These are phyloP conservation scores for Enteromius thamalakanensis DNA, from an alignment of 2,797 vertebrate genomes.

Conservation along the genomic window DNA sequence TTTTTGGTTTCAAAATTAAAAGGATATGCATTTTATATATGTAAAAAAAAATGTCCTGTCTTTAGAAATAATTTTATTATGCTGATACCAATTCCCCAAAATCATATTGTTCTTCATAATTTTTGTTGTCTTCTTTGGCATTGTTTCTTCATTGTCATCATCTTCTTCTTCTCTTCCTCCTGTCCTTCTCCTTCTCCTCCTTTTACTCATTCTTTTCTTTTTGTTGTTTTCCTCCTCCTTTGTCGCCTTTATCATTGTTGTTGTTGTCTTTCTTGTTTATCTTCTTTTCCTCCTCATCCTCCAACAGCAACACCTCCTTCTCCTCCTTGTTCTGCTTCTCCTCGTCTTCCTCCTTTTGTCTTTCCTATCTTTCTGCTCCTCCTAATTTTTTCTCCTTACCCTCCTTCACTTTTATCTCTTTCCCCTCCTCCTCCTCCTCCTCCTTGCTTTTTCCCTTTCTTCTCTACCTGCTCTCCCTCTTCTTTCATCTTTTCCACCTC, in stretches of 20 bases:
- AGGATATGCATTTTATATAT: no score
- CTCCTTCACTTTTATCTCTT: background rate
- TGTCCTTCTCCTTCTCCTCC: background rate
- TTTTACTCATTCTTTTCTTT: background rate
- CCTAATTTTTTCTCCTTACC: no score
- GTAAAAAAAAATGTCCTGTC: background rate
- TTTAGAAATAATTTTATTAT: background rate
- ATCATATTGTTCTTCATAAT: no score
- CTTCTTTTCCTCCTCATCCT: no score
- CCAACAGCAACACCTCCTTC: background rate
- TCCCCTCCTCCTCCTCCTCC: background rate
- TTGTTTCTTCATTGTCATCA: background rate
- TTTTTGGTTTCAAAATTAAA: no score
- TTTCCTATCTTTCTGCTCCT: background rate
- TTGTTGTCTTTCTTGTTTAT: background rate
- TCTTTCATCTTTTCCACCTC: no score
- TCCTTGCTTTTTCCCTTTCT: background rate
- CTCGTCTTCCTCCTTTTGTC: background rate
- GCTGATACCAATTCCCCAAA: background rate
- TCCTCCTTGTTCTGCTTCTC: no score
- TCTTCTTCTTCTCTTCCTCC: background rate
- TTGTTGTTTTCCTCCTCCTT: background rate
- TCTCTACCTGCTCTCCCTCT: no score
- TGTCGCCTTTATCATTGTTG: background rate
- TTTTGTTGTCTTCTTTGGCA: background rate